A percentile compares a stretch with the other conserved stretches of the same genome.
phyloP scores from a whole-genome alignment of 2,113 vertebrate species.

The Brevimyrus niger region DNA sequence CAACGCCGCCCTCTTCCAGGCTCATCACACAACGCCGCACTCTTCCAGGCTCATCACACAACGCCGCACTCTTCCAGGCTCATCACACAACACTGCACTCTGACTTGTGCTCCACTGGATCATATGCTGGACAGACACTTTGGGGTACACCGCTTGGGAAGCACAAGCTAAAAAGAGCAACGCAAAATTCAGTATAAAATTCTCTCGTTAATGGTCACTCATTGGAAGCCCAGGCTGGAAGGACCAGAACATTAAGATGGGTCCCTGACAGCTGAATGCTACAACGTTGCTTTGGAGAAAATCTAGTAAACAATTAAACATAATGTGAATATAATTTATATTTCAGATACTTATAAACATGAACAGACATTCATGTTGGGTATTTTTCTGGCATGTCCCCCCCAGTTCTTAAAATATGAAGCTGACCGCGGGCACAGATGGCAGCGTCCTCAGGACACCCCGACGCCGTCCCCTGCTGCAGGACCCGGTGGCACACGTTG shows the following conservation, averaged over 20 bases:
- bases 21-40: no score
- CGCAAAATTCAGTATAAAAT: neutral
- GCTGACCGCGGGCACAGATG: slow-evolving; percentile 82
- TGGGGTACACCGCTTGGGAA: neutral
- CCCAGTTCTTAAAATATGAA: neutral
- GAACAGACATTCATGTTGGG: neutral
- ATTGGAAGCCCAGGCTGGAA: neutral
- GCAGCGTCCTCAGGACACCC: slow-evolving; percentile 69
- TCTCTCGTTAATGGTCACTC: neutral
- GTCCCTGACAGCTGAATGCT: neutral
- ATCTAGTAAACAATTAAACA: neutral
- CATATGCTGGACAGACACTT: neutral
- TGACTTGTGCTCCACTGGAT: neutral
- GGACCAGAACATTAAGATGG: neutral
- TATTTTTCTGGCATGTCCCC: neutral
- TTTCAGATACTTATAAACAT: neutral
- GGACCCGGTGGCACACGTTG: slow-evolving; percentile 81
- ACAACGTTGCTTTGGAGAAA: neutral
- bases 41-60: neutral
- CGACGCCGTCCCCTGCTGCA: slow-evolving; percentile 55
- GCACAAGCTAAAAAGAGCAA: neutral
- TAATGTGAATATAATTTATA: neutral
- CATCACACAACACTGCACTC: no score
- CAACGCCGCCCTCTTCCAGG: neutral
- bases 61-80: neutral